Evolutionary conservation across 1,140 invertebrate genomes (phyloP).

Genomic region (Holotrichia oblita): DNA sequence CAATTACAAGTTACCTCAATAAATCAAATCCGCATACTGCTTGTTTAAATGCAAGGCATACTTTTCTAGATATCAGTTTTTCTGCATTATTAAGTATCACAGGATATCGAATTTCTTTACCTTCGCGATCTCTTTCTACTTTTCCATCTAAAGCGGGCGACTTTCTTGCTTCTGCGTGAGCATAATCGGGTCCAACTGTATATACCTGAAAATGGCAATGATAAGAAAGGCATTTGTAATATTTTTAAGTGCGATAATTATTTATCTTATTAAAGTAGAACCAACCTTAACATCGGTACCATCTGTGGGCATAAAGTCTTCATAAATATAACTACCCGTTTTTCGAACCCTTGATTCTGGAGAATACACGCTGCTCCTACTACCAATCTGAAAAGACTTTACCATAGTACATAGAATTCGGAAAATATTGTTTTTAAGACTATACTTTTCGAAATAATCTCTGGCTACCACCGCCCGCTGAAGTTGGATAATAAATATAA

Average conservation of each 20-base stretch:
- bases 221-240: not conserved
- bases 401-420: not conserved
- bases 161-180: slow-evolving; percentile 98
- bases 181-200: slow-evolving; percentile 97
- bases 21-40: slow-evolving; percentile 99
- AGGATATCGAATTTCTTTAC: slow-evolving; percentile 98
- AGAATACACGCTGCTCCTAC: slow-evolving; percentile 97
- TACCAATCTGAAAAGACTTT: slow-evolving; percentile 83
- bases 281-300: slow-evolving; percentile 89
- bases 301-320: slow-evolving; percentile 99
- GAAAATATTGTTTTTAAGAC: not conserved
- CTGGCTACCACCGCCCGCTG: slow-evolving; percentile 97
- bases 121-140: slow-evolving; percentile 97
- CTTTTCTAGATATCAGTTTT: slow-evolving; percentile 98
- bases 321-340: slow-evolving; percentile 98
- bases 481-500: slow-evolving; percentile 99
- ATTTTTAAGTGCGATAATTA: not conserved
- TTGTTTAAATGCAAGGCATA: slow-evolving; percentile 98
- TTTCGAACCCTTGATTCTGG: slow-evolving; percentile 95
- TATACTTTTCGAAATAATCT: slow-evolving; percentile 95
- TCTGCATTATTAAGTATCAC: slow-evolving; percentile 97
- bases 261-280: not conserved
- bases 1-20: slow-evolving; percentile 70
- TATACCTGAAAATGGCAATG: slow-evolving; percentile 72
- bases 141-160: slow-evolving; percentile 98